Conservation (phyloP, 2,888 invertebrate genomes). For the Drosophila percnosoma region DNA sequence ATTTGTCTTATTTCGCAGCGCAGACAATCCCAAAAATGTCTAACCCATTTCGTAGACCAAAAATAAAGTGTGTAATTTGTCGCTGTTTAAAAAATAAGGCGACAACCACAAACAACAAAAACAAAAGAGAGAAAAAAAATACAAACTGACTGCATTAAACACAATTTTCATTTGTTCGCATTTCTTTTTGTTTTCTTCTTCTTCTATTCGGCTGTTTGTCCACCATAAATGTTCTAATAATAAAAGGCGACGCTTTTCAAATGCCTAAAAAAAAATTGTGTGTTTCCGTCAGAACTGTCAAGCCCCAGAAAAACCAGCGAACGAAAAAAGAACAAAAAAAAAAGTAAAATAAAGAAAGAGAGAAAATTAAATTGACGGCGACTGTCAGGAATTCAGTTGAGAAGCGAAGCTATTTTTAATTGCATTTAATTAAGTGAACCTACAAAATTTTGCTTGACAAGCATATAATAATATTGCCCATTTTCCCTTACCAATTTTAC, state of each 20-base stretch:
- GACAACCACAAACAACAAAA: neutral
- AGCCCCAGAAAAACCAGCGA: constrained; percentile 5
- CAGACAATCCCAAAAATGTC: constrained; percentile 47
- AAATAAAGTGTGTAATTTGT: constrained; percentile 55
- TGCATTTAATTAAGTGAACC: constrained; percentile 75
- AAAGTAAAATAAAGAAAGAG: constrained; percentile 1
- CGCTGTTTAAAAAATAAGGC: constrained; percentile 21
- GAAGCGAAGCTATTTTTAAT: constrained; percentile 72
- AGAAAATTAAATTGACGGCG: constrained; percentile 39
- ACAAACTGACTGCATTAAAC: constrained; percentile 30
- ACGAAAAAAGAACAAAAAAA: constrained; percentile 1
- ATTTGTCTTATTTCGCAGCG: constrained; percentile 28
- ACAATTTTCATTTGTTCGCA: constrained; percentile 37
- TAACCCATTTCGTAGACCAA: constrained; percentile 51
- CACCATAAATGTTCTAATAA: constrained; percentile 44
- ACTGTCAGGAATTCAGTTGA: constrained; percentile 54
- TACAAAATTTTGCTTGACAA: constrained; percentile 65
- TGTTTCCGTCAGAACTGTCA: constrained; percentile 71
- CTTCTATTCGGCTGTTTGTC: constrained; percentile 1
- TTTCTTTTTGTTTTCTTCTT: neutral
- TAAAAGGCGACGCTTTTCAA: constrained; percentile 62
- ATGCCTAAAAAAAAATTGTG: constrained; percentile 51
- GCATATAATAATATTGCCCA: constrained; percentile 48
- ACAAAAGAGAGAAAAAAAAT: neutral
- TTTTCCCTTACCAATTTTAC: constrained; percentile 24